These are phyloP conservation scores for Fulmarus glacialis DNA, from an alignment of 2,113 vertebrate genomes.

Conservation along the genomic window DNA sequence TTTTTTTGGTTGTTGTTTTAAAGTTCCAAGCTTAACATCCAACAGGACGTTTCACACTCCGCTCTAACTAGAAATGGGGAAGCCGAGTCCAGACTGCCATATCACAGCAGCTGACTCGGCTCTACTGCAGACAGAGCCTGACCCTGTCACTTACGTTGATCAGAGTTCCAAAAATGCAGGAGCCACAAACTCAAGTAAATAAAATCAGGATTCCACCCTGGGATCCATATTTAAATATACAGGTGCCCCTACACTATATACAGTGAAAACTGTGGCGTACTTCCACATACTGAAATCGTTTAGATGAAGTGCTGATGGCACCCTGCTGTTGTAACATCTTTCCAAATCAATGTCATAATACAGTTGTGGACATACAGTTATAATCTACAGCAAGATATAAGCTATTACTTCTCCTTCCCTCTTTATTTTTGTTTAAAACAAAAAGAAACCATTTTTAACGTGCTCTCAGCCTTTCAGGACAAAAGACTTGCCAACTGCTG, in stretches of 20 bases:
- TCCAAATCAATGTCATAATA: background rate
- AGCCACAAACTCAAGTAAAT: background rate
- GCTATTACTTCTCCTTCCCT: background rate
- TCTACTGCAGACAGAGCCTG: background rate
- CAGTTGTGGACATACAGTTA: background rate
- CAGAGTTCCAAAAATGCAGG: background rate
- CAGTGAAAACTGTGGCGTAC: background rate
- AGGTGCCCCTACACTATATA: too few species aligned
- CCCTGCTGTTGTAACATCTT: background rate
- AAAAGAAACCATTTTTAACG: background rate
- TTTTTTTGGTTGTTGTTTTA: background rate
- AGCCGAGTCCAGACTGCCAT: fast-evolving
- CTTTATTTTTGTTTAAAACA: background rate
- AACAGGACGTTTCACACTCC: background rate
- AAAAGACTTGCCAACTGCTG: background rate
- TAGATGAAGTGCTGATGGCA: background rate
- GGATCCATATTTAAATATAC: background rate
- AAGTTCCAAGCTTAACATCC: background rate
- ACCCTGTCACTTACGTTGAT: too few species aligned
- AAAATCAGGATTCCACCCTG: background rate
- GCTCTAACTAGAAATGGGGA: background rate
- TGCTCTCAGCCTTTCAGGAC: background rate
- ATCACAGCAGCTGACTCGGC: background rate
- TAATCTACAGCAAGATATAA: background rate
- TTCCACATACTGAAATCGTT: background rate